phyloP scores from a whole-genome alignment of 2,888 invertebrate species.

The Lasioglossum zephyrum region DNA sequence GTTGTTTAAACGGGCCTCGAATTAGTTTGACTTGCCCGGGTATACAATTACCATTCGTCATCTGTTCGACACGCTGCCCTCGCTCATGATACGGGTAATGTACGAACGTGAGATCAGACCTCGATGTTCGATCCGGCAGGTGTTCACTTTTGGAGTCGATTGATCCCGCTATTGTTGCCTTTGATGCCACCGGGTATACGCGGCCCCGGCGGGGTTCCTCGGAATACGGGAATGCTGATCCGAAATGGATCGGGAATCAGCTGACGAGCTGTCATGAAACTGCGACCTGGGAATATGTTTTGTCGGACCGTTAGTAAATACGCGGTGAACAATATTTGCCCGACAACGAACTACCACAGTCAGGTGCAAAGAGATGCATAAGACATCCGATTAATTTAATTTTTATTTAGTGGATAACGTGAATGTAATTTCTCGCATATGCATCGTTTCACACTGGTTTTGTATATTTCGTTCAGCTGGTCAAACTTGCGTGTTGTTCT shows the following conservation, averaged over 20 bases:
- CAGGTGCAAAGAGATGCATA: neutral
- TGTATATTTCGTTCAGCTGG: too few relatives aligned
- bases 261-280: neutral
- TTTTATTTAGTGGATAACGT: neutral
- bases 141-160: neutral
- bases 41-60: conserved; percentile 31
- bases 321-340: neutral
- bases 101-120: neutral
- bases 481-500: too few relatives aligned
- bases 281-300: neutral
- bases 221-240: neutral
- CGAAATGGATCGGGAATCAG: neutral
- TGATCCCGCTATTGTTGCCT: neutral
- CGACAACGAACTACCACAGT: neutral
- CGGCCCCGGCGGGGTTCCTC: neutral
- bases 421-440: too few relatives aligned
- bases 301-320: neutral
- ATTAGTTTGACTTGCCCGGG: conserved; percentile 12
- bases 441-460: too few relatives aligned
- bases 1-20: neutral
- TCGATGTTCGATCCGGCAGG: neutral
- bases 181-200: neutral
- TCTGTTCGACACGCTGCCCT: neutral
- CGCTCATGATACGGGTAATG: neutral
- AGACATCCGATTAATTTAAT: neutral